These are phyloP conservation scores for Tetranychus cinnabarinus DNA, from an alignment of 1,140 invertebrate genomes.

Conservation along the genomic window DNA sequence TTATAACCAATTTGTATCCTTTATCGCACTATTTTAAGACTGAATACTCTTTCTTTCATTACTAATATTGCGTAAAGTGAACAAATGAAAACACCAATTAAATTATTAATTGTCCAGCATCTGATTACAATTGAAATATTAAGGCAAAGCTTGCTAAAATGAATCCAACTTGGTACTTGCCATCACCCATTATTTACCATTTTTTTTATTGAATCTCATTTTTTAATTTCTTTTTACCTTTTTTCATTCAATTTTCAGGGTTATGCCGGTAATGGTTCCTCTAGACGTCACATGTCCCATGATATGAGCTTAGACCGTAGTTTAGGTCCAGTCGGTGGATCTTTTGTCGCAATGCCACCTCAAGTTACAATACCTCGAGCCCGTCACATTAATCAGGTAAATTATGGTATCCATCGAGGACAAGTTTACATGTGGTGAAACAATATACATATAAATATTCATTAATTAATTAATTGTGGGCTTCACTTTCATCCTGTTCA, in stretches of 20 bases:
- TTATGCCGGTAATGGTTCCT: not conserved
- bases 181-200: too few species aligned
- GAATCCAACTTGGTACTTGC: too few species aligned
- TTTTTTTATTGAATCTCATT: too few species aligned
- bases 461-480: not conserved
- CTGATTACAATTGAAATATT: too few species aligned
- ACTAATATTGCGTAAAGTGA: not conserved
- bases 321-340: not conserved
- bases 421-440: conserved; percentile 4
- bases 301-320: not conserved
- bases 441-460: not conserved
- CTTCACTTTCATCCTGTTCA: too few species aligned
- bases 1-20: too few species aligned
- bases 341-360: conserved; percentile 7
- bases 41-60: not conserved
- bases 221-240: too few species aligned
- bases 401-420: conserved; percentile 11
- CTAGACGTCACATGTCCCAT: not conserved
- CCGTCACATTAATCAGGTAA: conserved; percentile 9
- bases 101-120: too few species aligned
- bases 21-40: too few species aligned
- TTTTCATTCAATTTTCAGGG: not conserved
- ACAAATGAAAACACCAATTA: too few species aligned
- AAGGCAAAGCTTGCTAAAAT: too few species aligned
- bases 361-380: conserved; percentile 11